A percentile compares a stretch with the other conserved stretches of the same genome.
Conservation (phyloP, 2,113 vertebrate genomes). For the Oryzias curvinotus region DNA sequence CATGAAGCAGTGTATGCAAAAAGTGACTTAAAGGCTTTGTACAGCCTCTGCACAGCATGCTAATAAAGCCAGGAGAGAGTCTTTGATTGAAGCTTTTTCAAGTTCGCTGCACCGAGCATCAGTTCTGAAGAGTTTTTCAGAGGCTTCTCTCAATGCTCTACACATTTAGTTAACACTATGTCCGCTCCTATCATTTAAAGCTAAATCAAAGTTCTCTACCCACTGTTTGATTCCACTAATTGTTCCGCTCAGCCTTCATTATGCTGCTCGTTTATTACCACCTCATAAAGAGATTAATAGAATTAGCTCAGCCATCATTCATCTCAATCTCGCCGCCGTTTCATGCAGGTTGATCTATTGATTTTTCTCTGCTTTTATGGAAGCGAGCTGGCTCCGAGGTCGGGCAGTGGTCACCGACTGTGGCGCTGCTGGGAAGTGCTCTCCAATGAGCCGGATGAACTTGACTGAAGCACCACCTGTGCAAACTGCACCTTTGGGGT, state of each 20-base stretch:
- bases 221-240: conserved; percentile 35
- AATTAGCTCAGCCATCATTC: conserved; percentile 66
- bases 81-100: too few species aligned
- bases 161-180: neutral
- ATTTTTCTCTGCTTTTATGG: conserved; percentile 47
- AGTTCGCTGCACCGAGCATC: too few species aligned
- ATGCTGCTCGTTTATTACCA: conserved; percentile 57
- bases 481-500: conserved; percentile 43
- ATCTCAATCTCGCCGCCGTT: conserved; percentile 58
- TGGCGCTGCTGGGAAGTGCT: conserved; percentile 53
- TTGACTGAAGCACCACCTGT: conserved; percentile 37
- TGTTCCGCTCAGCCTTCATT: conserved; percentile 50
- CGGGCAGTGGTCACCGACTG: conserved; percentile 60
- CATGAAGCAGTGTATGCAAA: too few species aligned
- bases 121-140: neutral
- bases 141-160: conserved; percentile 11
- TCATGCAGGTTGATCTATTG: conserved; percentile 66
- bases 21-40: too few species aligned
- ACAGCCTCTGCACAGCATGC: too few species aligned
- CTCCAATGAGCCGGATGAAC: conserved; percentile 43
- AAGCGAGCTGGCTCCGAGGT: conserved; percentile 58
- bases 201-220: conserved; percentile 36
- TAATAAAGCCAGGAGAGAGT: too few species aligned
- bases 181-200: conserved; percentile 38
- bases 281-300: conserved; percentile 62